Evolutionary conservation across 2,888 invertebrate genomes (phyloP).

Genomic region (Apamea anceps): DNA sequence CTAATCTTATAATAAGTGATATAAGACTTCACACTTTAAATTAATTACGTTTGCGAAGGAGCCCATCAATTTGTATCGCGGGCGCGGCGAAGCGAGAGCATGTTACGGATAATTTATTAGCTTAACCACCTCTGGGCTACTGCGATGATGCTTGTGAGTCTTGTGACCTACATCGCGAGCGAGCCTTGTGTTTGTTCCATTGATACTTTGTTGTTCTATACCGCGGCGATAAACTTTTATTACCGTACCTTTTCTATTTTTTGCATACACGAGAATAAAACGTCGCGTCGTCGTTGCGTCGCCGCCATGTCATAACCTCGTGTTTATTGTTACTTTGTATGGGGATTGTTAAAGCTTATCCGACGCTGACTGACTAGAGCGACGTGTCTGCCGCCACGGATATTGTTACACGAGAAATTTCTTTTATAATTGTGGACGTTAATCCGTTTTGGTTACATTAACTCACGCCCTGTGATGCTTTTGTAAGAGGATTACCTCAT

Average conservation of each 20-base stretch:
- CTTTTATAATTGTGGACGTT: conserved; percentile 77
- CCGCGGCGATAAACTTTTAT: conserved; percentile 67
- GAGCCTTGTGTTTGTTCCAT: conserved; percentile 66
- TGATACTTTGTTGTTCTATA: conserved; percentile 67
- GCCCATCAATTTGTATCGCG: conserved; percentile 73
- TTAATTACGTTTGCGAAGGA: conserved; percentile 74
- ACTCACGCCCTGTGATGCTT: conserved; percentile 73
- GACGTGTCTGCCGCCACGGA: conserved; percentile 41
- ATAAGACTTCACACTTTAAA: conserved; percentile 69
- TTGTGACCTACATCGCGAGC: conserved; percentile 71
- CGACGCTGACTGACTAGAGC: conserved; percentile 48
- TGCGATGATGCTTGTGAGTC: conserved; percentile 65
- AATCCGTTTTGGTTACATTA: conserved; percentile 81
- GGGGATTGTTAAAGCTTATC: conserved; percentile 66
- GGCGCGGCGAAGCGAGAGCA: conserved; percentile 62
- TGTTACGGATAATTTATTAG: conserved; percentile 75
- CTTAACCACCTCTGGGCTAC: conserved; percentile 71
- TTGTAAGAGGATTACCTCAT: conserved; percentile 60
- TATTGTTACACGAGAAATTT: conserved; percentile 59
- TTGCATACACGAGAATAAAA: conserved; percentile 64
- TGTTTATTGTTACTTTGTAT: conserved; percentile 66
- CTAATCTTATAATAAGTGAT: conserved; percentile 62
- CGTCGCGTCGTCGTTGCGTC: conserved; percentile 45
- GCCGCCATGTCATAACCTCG: conserved; percentile 65
- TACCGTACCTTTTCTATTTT: conserved; percentile 66